These are phyloP conservation scores for Pedetes capensis DNA, from an alignment of 2,113 vertebrate genomes.

Conservation along the genomic window DNA sequence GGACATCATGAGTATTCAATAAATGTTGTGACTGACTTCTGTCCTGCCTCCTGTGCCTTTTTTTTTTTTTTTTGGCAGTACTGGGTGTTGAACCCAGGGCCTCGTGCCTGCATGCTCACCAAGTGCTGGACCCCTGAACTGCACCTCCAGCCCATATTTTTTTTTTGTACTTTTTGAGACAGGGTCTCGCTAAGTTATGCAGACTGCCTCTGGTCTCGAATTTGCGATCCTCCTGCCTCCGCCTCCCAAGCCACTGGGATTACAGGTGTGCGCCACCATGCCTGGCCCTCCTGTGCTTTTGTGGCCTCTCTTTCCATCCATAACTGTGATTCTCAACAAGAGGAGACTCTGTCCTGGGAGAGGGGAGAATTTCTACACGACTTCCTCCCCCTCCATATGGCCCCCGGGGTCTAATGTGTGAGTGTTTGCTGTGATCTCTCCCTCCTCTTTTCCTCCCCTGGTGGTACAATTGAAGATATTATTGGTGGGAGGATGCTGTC, in stretches of 20 bases:
- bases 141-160: too few species aligned
- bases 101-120: too few species aligned
- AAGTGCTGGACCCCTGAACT: too few species aligned
- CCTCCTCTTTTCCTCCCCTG: neutral
- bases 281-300: neutral
- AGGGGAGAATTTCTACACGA: neutral
- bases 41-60: neutral
- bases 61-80: too few species aligned
- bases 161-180: too few species aligned
- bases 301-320: neutral
- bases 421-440: neutral
- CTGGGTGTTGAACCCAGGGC: too few species aligned
- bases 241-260: too few species aligned
- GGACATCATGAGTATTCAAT: neutral
- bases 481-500: neutral
- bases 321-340: neutral
- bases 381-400: accelerated
- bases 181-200: too few species aligned
- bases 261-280: too few species aligned
- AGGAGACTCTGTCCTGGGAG: neutral
- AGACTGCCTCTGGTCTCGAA: too few species aligned
- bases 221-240: too few species aligned
- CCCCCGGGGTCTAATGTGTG: neutral
- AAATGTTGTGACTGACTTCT: constrained; percentile 4
- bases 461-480: neutral